phyloP scores from a whole-genome alignment of 2,113 vertebrate genomes.

The Talpa occidentalis region DNA sequence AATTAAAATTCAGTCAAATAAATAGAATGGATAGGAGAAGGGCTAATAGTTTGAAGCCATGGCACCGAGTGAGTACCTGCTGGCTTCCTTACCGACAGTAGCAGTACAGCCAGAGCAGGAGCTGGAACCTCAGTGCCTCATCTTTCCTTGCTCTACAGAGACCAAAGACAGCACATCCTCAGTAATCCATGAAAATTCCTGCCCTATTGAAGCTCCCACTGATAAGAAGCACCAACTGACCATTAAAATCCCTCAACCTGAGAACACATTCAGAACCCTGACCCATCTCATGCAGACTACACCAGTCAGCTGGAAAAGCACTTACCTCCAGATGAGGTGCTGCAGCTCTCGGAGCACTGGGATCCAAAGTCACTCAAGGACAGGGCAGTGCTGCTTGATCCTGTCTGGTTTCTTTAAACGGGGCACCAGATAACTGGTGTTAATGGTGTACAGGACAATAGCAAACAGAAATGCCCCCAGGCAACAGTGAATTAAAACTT shows the following conservation, averaged over 20 bases:
- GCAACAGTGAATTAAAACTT: not conserved
- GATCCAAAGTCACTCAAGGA: not conserved
- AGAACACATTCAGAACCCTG: not conserved
- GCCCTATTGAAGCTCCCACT: not conserved
- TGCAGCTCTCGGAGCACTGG: not conserved
- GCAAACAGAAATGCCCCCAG: not conserved
- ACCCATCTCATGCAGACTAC: fast-evolving
- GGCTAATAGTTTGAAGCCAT: not conserved
- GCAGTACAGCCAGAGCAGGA: not conserved
- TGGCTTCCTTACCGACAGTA: not conserved
- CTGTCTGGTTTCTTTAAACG: not conserved
- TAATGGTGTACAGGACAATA: not conserved
- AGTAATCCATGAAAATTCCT: not conserved
- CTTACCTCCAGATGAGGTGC: not conserved
- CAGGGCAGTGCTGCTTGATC: not conserved
- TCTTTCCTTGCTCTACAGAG: too few relatives aligned
- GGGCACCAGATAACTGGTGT: not conserved
- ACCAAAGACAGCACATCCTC: not conserved
- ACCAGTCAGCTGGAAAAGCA: fast-evolving
- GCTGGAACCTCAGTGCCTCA: not conserved
- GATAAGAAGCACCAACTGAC: not conserved
- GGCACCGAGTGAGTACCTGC: not conserved
- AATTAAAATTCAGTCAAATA: not conserved
- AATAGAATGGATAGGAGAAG: not conserved
- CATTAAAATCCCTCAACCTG: not conserved